Evolutionary conservation across 2,113 vertebrate species (phyloP), one percentile per base, ranked within the genome.

Genomic region (Melanocharis versteri): DNA sequence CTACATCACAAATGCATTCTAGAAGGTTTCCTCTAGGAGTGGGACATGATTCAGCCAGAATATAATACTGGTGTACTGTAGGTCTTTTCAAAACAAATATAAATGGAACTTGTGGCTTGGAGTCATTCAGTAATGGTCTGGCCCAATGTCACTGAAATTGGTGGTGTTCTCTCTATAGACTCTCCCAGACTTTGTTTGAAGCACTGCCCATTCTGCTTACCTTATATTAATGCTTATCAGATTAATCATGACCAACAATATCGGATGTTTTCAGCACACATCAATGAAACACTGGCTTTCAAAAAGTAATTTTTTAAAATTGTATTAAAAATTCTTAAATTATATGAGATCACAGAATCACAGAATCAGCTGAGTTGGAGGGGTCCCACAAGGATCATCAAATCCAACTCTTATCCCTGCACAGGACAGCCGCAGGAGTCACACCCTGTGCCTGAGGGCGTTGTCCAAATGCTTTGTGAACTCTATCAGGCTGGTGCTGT

Each of bases 391-490:
- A 58, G 30, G 11, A 69, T 58, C 19, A 58, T 40, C 23, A 82
- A 40, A 57, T 58, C 30, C 35, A 58, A 6, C 65, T n/a, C 53
- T 47, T 39, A 58, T 17, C 18, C 35, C 18, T 40, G n/a, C 28
- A 40, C 11, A 58, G n/a, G 18, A 48, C 28, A 33, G 13, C 28
- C 11, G 14, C 35, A 69, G 40, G 28, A 57, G n/a, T 57, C n/a
- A 69, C 18, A 27, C 11, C 18, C 7, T 27, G 22, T 47, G 7
- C 11, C n/a, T 48, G 62, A 39, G 14, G 48, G 28, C 4, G 13
- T 7, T 37, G 21, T 33, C 3, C 40, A 26, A 66, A 47, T 0
- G 1, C 42, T 39, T 27, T 1, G 1, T 37, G 27, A 56, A 2
- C 42, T 57, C 28, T 56, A 22, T 11, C 13, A 39, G 13, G n/a